phyloP scores from a whole-genome alignment of 1,140 invertebrate genomes.

The Helicoverpa armigera region DNA sequence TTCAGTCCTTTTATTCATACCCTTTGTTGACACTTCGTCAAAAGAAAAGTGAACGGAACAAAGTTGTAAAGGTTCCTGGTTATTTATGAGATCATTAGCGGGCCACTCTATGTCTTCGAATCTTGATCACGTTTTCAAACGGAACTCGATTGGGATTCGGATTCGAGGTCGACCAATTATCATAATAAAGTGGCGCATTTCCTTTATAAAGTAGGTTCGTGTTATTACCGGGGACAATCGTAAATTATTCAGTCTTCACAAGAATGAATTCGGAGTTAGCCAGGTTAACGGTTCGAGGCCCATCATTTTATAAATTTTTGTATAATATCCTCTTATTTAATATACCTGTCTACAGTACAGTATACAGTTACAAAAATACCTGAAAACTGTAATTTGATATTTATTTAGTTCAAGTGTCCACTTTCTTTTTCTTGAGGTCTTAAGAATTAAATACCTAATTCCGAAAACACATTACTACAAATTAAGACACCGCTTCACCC shows the following conservation, averaged over 20 bases:
- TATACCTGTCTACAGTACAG: not conserved
- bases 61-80: conserved; percentile 32
- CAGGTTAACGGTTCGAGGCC: conserved; percentile 29
- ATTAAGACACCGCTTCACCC: too few relatives aligned
- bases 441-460: too few relatives aligned
- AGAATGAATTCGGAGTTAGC: conserved; percentile 25
- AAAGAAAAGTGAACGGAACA: conserved; percentile 39
- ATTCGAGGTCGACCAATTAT: conserved; percentile 54
- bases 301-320: not conserved
- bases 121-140: conserved; percentile 55
- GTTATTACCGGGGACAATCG: conserved; percentile 49
- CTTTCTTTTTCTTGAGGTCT: too few relatives aligned
- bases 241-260: conserved; percentile 52
- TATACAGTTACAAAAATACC: not conserved
- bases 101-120: conserved; percentile 49
- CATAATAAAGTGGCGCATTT: conserved; percentile 56
- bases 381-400: too few relatives aligned
- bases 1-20: conserved; percentile 37
- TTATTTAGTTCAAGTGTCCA: too few relatives aligned
- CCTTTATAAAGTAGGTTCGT: conserved; percentile 53
- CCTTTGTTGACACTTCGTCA: conserved; percentile 46
- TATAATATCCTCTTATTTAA: not conserved
- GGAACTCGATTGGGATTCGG: conserved; percentile 51
- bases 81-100: conserved; percentile 59
- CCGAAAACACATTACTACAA: too few relatives aligned